Evolutionary conservation across 2,888 invertebrate genomes (phyloP), one percentile per base, ranked within the genome.

Genomic region (Agrotis clavis): DNA sequence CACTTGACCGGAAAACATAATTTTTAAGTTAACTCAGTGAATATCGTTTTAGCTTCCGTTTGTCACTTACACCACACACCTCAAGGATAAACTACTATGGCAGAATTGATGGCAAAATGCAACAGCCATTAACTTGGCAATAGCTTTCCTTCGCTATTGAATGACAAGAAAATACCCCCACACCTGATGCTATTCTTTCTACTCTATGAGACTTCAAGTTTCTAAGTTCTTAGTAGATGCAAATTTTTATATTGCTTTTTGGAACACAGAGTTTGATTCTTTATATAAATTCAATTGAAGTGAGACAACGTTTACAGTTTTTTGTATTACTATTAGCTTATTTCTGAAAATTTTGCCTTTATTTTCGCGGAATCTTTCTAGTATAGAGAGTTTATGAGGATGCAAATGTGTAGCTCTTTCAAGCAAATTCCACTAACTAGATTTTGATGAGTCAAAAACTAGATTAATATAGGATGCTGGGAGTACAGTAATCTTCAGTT

Each of bases 61-160:
- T 65, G 0, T 76, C 4, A 9, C 64, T 82, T 79, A 60, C 0
- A 71, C 79, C 81, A 61, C 25, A 56, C 48, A 14, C 47, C 61
- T 35, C 74, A 71, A 81, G 81, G 81, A 83, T 76, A 81, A 79
- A 84, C 78, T 83, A 81, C 81, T 82, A 82, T 81, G 74, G 81
- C 77, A 72, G 79, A 86, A 89, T 88, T 87, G 86, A 89, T 86
- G 85, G 86, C 77, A 81, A 79, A 84, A 86, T 86, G 85, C 84
- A 82, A 67, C 80, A 71, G 54, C 71, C 74, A 76, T 81, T 83
- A 81, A 80, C 72, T 71, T 54, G 51, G 79, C 67, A 70, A 79
- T 77, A 68, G 64, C 75, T 74, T 78, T 66, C 62, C 63, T 62
- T 66, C 60, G 65, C 51, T 69, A 71, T 81, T 74, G 75, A 83